Evolutionary conservation across 2,797 vertebrate genomes (phyloP).

Genomic region (Acanthurus tractus): DNA sequence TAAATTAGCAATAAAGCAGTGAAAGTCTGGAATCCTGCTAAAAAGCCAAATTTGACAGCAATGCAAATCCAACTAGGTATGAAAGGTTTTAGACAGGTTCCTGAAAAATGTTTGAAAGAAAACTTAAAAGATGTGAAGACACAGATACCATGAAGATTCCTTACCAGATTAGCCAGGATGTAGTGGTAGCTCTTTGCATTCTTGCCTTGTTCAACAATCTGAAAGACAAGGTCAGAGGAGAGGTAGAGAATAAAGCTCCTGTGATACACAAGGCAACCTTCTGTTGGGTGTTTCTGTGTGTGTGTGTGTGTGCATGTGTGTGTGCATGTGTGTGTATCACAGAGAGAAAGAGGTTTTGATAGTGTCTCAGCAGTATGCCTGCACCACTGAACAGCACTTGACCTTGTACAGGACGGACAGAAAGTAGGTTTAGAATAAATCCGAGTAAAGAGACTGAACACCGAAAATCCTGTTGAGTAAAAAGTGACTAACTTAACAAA

Average conservation of each 20-base stretch:
- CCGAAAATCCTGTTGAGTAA: neutral
- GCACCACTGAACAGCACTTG: constrained; percentile 39
- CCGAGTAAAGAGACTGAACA: constrained; percentile 11
- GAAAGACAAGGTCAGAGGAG: constrained; percentile 72
- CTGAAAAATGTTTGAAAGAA: neutral
- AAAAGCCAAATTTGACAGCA: constrained; percentile 29
- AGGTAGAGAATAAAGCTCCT: constrained; percentile 1
- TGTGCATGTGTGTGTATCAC: constrained; percentile 4
- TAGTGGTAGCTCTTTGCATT: constrained; percentile 98
- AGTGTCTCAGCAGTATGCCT: constrained; percentile 39
- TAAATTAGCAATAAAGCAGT: constrained; percentile 51
- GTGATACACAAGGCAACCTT: too few relatives aligned
- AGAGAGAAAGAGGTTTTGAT: constrained; percentile 25
- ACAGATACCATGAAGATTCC: constrained; percentile 50
- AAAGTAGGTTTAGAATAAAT: constrained; percentile 35
- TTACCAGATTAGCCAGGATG: constrained; percentile 98
- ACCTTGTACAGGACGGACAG: constrained; percentile 59
- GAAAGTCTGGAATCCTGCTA: constrained; percentile 21
- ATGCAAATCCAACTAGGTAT: constrained; percentile 14
- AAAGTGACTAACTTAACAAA: neutral
- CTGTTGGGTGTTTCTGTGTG: constrained; percentile 5
- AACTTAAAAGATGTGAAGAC: neutral
- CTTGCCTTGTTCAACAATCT: constrained; percentile 97
- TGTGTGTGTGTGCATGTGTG: constrained; percentile 4
- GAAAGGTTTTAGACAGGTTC: neutral